Conservation (phyloP, 2,888 invertebrate genomes). For the Hydrotaea diabolus region DNA sequence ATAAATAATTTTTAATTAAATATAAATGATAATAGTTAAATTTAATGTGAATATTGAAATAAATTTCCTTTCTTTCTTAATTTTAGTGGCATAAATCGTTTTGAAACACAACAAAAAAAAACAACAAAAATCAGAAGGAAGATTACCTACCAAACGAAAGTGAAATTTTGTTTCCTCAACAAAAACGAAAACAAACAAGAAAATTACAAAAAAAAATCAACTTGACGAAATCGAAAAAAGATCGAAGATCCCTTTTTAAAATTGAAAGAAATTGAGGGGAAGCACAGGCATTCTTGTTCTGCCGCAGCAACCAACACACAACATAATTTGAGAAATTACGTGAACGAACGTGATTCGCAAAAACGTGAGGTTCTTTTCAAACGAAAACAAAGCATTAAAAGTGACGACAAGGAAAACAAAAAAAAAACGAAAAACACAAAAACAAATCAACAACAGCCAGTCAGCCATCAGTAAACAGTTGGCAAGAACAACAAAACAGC, state of each 20-base stretch:
- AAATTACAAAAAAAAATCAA: not conserved
- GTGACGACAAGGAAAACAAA: not conserved
- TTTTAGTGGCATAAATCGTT: not conserved
- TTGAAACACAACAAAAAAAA: not conserved
- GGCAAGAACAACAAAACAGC: conserved; percentile 1
- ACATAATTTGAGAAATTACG: conserved; percentile 41
- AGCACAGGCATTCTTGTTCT: not conserved
- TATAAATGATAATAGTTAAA: not conserved
- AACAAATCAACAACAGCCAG: no score
- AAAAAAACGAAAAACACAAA: conserved; percentile 27
- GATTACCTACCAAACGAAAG: conserved; percentile 4
- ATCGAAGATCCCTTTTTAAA: conserved; percentile 20
- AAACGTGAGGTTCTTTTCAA: conserved; percentile 49
- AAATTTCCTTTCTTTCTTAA: not conserved
- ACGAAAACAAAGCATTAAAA: conserved; percentile 16
- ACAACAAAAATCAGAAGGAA: not conserved
- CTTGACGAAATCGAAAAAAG: not conserved
- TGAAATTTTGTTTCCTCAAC: not conserved
- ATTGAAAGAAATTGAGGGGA: not conserved
- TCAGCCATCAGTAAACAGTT: no score
- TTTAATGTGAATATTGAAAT: not conserved
- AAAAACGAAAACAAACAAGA: conserved; percentile 9
- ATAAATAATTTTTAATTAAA: not conserved
- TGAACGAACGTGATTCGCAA: conserved; percentile 51
- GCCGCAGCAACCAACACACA: not conserved